Base-by-base conservation (phyloP, 2,113 vertebrate genomes). In the Proterorhinus semilunaris region DNA sequence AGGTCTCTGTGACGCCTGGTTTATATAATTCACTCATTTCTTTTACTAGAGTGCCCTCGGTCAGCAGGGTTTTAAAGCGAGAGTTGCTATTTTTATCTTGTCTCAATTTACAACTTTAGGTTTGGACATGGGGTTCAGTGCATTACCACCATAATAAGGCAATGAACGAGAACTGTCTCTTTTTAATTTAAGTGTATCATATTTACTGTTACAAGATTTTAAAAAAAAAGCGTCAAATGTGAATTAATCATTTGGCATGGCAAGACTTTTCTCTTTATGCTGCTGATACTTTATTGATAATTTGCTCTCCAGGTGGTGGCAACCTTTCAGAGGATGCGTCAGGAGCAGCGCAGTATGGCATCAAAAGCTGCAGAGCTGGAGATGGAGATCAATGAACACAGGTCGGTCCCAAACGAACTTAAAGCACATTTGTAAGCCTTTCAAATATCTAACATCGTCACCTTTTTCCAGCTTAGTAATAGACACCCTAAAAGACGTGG, bases 361-460 rank as follows among this genome's bases (percentile, higher is more conserved):
- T 95, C 96, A 5, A 97, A 97, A 81, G 91, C 93, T 2, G 94
- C 95, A 0, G 95, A 97, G 79, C 74, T 97, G 77, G 96, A 98
- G 86, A 95, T 97, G 95, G 95, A 97, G n/a, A 83, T 96, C 79
- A 97, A 95, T 10, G 96, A 97, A 79, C 96, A 97, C 92, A 95
- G 93, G 96, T 96, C 0, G 6, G 77, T 3, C 36, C 17, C 6
- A 17, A 13, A 9, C 4, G 3, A 61, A 44, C 15, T 15, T 44
- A 1, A n/a, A 27, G 6, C 2, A 13, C 12, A 5, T 59, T 8
- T 13, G 13, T 15, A 16, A 55, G 27, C 27, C 1, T n/a, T 61
- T n/a, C 3, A 45, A 44, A 12, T 2, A 64, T 47, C 15, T 58
- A 8, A 11, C 4, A 44, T 12, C 27, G 68, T 50, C 45, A 8